Base-by-base conservation (phyloP, 2,888 invertebrate species). In the Xestia rhomboidea region DNA sequence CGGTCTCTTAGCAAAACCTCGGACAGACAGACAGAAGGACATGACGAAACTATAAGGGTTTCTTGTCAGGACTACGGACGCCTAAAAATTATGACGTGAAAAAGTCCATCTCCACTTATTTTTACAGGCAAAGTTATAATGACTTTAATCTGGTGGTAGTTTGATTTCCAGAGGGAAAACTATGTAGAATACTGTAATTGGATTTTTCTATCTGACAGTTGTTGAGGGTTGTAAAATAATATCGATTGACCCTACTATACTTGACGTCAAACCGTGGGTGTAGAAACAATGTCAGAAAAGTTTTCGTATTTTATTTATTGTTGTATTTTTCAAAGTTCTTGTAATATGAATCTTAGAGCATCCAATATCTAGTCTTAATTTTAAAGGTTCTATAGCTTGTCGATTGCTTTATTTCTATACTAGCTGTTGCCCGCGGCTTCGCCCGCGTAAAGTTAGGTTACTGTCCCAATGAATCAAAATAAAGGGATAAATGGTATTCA, bases 101-200 rank as follows among this genome's bases (percentile, higher is more conserved):
- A 24, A 24, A 60, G 60, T 34, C 11, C 11, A 34, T 62, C 5
- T 41, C 5, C 62, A 18, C 13, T 18, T 73, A 46, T 73, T 73
- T 57, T n/a, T 34, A 54, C 1, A 46, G 0, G 18, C 13, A 75
- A 78, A 81, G 46, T 78, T 78, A 41, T 57, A 49, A 81, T 41
- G 46, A 75, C 30, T 64, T 38, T 75, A n/a, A 38, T 75, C 46
- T 64, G 13, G n/a, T 27, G 13, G 21, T 30, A 18, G n/a, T 54
- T 77, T 81, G 75, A 81, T 75, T 75, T 81, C 81, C 76, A 54
- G n/a, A 34, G 78, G 78, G 82, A 81, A 63, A 46, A 54, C 44
- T 44, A n/a, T n/a, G n/a, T n/a, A 62, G 46, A 54, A 54, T 64
- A 64, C 38, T 46, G 38, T 81, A n/a, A 64, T 81, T 81, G 15